Percentiles rank a stretch among this genome's conserved stretches.
These are phyloP conservation scores for Diplodus sargus DNA, from an alignment of 2,797 vertebrate genomes.

Conservation along the genomic window DNA sequence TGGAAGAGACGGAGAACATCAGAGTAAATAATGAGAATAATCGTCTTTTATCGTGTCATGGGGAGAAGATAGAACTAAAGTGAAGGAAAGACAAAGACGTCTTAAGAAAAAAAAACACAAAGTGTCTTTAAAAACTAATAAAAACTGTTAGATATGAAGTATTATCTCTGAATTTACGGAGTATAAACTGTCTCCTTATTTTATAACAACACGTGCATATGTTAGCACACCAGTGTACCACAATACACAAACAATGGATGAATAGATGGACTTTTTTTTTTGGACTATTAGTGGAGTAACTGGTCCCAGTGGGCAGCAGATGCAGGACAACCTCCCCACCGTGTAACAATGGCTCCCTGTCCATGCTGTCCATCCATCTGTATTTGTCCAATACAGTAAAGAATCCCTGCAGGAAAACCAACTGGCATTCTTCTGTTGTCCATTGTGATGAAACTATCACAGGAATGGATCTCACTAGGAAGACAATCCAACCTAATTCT, in stretches of 20 bases:
- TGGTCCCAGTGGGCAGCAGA: constrained; percentile 74
- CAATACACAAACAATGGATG: constrained; percentile 40
- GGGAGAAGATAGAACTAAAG: neutral
- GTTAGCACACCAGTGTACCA: constrained; percentile 25
- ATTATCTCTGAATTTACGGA: neutral
- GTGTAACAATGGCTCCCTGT: constrained; percentile 67
- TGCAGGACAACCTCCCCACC: constrained; percentile 65
- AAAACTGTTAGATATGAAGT: neutral
- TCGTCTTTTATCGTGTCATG: constrained; percentile 1
- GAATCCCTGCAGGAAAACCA: constrained; percentile 76
- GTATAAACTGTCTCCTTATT: constrained; percentile 11
- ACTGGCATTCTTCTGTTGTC: constrained; percentile 73
- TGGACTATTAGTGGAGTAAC: constrained; percentile 51
- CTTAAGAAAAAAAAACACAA: neutral
- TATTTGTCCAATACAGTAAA: constrained; percentile 76
- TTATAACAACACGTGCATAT: constrained; percentile 7
- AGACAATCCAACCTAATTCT: constrained; percentile 72
- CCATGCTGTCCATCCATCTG: constrained; percentile 75
- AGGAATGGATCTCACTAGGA: constrained; percentile 70
- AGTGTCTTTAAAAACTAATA: neutral
- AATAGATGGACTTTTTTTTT: constrained; percentile 48
- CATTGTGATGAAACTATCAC: constrained; percentile 76
- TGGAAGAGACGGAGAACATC: neutral
- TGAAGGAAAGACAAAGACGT: constrained; percentile 6
- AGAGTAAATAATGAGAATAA: neutral